These are phyloP conservation scores for Amiota mariae DNA, from an alignment of 2,888 invertebrate species.

Conservation along the genomic window DNA sequence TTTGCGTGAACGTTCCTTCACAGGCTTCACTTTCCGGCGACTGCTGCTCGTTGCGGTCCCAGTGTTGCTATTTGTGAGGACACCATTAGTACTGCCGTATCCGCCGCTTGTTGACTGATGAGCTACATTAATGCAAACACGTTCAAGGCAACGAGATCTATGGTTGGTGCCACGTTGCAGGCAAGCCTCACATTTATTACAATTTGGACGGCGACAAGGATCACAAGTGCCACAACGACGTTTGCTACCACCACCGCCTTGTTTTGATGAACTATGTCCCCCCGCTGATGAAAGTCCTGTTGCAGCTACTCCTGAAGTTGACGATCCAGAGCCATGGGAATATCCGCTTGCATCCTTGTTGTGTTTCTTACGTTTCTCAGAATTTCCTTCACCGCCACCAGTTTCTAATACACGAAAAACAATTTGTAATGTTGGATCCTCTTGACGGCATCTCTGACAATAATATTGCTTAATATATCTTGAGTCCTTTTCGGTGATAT, in stretches of 20 bases:
- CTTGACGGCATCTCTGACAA: conserved; percentile 88
- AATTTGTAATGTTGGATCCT: conserved; percentile 85
- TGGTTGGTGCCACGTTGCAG: conserved; percentile 65
- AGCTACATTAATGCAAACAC: conserved; percentile 71
- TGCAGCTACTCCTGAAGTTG: not conserved
- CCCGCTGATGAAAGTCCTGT: not conserved
- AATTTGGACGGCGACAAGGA: conserved; percentile 77
- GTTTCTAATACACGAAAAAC: conserved; percentile 70
- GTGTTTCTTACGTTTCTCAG: conserved; percentile 51
- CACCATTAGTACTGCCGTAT: not conserved
- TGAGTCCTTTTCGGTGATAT: conserved; percentile 93
- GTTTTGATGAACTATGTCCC: conserved; percentile 49
- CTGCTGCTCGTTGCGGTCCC: conserved; percentile 2
- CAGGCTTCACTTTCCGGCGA: conserved; percentile 63
- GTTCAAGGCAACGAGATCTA: conserved; percentile 75
- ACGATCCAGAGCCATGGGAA: too few species aligned
- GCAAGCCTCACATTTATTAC: conserved; percentile 72
- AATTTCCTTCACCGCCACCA: conserved; percentile 34
- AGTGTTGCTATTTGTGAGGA: conserved; percentile 27
- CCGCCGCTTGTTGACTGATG: conserved; percentile 37
- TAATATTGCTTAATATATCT: conserved; percentile 95
- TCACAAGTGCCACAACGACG: conserved; percentile 83
- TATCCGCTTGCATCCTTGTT: conserved; percentile 40
- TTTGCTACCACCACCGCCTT: too few species aligned
- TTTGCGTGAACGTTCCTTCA: conserved; percentile 63